Conservation (phyloP, 2,888 invertebrate genomes). For the Euclidia mi region DNA sequence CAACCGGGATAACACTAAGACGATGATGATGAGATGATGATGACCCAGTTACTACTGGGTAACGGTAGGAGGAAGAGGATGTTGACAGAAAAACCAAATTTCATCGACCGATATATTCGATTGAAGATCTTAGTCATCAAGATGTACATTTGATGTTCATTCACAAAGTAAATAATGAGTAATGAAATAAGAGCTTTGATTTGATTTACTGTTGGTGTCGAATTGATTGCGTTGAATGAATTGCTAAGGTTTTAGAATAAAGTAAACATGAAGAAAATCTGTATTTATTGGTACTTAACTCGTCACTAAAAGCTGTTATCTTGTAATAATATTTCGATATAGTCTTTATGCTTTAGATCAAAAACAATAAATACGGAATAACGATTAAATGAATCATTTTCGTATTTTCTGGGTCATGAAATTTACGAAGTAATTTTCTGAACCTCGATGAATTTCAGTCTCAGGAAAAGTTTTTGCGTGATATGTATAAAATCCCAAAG, state of each 20-base stretch:
- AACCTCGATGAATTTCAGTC: no score
- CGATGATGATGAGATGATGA: no score
- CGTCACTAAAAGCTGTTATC: slow-evolving; percentile 1
- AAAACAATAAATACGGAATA: background rate
- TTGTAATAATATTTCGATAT: background rate
- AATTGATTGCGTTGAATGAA: slow-evolving; percentile 30
- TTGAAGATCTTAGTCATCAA: slow-evolving; percentile 41
- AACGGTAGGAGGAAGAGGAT: no score
- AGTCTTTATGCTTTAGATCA: background rate
- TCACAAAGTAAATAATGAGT: slow-evolving; percentile 37
- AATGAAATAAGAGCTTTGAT: slow-evolving; percentile 22
- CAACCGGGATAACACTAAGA: no score
- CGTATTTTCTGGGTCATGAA: no score
- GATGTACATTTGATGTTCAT: slow-evolving; percentile 24
- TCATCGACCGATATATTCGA: slow-evolving; percentile 5
- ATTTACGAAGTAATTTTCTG: no score
- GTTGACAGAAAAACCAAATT: background rate
- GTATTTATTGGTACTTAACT: slow-evolving; percentile 27
- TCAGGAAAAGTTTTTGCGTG: no score
- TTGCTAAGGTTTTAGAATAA: slow-evolving; percentile 23
- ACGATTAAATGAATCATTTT: no score
- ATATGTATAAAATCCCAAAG: no score
- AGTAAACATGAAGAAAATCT: slow-evolving; percentile 17
- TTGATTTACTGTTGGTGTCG: slow-evolving; percentile 31
- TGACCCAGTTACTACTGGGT: no score